Evolutionary conservation across 2,888 invertebrate species (phyloP).

Genomic region (Conus canariensis): DNA sequence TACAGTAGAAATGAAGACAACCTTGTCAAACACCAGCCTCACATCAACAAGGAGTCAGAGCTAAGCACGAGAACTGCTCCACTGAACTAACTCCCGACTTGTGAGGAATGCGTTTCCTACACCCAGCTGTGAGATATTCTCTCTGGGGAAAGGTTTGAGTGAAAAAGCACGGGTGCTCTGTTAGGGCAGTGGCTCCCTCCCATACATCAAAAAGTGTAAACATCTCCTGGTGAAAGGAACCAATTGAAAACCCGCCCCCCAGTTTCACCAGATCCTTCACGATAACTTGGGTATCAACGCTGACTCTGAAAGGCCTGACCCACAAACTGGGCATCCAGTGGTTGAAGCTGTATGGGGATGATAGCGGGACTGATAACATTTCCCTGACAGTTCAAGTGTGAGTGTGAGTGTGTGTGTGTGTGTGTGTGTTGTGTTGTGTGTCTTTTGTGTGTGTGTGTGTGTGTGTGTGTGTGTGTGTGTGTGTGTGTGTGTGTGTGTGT

Average conservation of each 20-base stretch:
- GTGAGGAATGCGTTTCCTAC: background rate
- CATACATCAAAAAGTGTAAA: conserved; percentile 17
- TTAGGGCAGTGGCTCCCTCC: background rate
- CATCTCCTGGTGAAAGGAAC: background rate
- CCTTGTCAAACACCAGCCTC: too few relatives aligned
- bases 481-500: background rate
- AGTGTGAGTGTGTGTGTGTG: too few relatives aligned
- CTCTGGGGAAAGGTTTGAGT: too few relatives aligned
- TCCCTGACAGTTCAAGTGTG: background rate
- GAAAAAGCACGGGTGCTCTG: too few relatives aligned
- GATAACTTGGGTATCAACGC: background rate
- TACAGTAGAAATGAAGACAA: too few relatives aligned
- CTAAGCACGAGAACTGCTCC: background rate
- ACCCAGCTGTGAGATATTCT: background rate
- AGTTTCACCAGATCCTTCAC: background rate
- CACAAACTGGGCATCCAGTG: background rate
- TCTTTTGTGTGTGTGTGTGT: background rate
- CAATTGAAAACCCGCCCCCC: background rate
- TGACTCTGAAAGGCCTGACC: background rate
- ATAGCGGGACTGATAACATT: conserved; percentile 2
- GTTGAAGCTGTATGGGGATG: background rate
- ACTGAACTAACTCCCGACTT: background rate
- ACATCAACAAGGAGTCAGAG: too few relatives aligned
- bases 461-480: conserved; percentile 10
- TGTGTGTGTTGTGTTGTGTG: background rate